Evolutionary conservation across 2,113 vertebrate genomes (phyloP), one percentile per base, ranked within the genome.

Genomic region (Genyomyrus donnyi): DNA sequence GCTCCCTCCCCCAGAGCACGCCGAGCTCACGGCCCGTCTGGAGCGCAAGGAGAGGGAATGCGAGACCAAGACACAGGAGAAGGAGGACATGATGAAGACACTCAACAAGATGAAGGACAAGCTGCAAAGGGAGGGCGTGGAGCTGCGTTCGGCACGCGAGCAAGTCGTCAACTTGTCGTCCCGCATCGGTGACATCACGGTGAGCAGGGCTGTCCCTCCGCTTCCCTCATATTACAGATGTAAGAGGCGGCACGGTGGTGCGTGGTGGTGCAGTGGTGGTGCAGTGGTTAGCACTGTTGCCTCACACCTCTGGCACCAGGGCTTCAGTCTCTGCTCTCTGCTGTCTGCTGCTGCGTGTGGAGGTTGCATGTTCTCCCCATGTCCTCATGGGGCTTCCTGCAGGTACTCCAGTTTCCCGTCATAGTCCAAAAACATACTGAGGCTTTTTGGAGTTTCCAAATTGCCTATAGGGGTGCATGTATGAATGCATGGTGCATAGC

Each of bases 71-170:
- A 98, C 98, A 0, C 94, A 97, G 91, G 98, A 99, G 92, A 99
- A 98, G 90, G 98, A 99, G 3, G 98, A 99, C 89, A 99, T 99
- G 98, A 99, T 99, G 98, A 97, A 97, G 95, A 99, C 98, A 0
- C 93, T 99, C 92, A 99, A 99, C 93, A 99, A 99, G 95, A 99
- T 99, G 98, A 99, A 98, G 95, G 98, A 99, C 95, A 99, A 99
- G 90, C 96, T 99, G 52, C 97, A 98, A 94, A 97, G 97, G 0
- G 98, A 99, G 94, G 98, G 98, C 4, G 94, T 97, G 93, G 98
- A 99, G 93, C 95, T 99, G 91, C 97, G 97, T 58, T 97, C 97
- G 42, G 97, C 98, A 83, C 94, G 97, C 89, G 98, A 98, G 27
- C 98, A 98, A 93, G 97, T 98, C 93, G 92, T 96, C 3, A 97